Conservation (phyloP, 2,888 invertebrate species). For the Sesia apiformis region DNA sequence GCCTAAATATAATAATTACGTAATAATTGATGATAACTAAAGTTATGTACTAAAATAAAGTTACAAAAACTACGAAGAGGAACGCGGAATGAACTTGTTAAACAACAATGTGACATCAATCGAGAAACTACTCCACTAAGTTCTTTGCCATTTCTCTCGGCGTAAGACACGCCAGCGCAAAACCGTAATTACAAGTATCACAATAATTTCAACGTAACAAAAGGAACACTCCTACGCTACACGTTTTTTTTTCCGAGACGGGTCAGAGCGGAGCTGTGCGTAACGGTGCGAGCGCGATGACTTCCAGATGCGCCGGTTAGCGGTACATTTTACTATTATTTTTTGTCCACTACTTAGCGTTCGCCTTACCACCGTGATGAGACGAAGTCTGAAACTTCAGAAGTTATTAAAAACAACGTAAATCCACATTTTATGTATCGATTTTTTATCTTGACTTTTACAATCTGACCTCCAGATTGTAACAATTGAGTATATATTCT, state of each 20-base stretch:
- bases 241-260: constrained; percentile 39
- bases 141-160: constrained; percentile 38
- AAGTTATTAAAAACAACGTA: no score
- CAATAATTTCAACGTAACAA: constrained; percentile 35
- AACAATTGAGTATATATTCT: no score
- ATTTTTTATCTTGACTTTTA: no score
- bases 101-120: no score
- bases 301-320: constrained; percentile 65
- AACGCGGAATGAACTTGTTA: no score
- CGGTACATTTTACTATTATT: constrained; percentile 30
- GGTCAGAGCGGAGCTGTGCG: constrained; percentile 31
- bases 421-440: no score
- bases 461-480: no score
- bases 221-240: constrained; percentile 42
- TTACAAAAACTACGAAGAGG: no score
- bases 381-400: constrained; percentile 1
- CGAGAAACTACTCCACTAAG: constrained; percentile 1
- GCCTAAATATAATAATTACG: no score
- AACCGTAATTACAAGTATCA: constrained; percentile 34
- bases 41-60: no score
- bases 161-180: constrained; percentile 24
- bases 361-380: constrained; percentile 26
- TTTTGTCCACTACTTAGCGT: constrained; percentile 37
- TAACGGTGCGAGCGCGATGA: constrained; percentile 64
- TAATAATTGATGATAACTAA: no score